Base-by-base conservation (phyloP, 2,113 vertebrate genomes). In the Podarcis cretensis region DNA sequence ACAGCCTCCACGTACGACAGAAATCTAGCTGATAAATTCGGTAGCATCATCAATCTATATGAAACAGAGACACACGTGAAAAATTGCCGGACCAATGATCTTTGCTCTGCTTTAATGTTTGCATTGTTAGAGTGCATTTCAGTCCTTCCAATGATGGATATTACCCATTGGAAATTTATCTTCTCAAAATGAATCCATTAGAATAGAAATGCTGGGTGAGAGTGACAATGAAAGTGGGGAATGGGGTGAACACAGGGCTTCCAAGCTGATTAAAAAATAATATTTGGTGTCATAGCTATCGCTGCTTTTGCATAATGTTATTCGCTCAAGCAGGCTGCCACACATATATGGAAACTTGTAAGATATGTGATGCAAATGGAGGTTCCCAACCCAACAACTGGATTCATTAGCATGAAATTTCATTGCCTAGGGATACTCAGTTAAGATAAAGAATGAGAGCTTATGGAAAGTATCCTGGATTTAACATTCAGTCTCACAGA, bases 11-110 rank as follows among this genome's bases (percentile, higher is more conserved):
- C 32, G 92, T 86, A 86, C 90, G 94, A 91, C 88, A 90, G 88
- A 85, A 94, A 89, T 86, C 75, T 88, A 92, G 80, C 91, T 93
- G 65, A 87, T 93, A 91, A 93, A 95, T 91, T 86, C 73, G 86
- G 0, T 91, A 88, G 94, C 71, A 91, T 93, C 90, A 74, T 89
- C 83, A 32, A 74, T 87, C 94, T 90, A 57, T 81, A 85, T 87
- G 94, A 92, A 90, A 86, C 25, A 2, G 87, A 18, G 86, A 86
- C 88, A 91, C 93, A 94, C 81, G 83, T 94, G 86, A 96, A 89
- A 91, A 89, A 90, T 66, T 85, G 89, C 5, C 4, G 89, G 85
- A 89, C 90, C 81, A 87, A 85, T 87, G 92, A 94, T 92, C 90
- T 92, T 76, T 90, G 88, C 84, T 84, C 32, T 74, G 40, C 92